Conservation (phyloP, 2,797 vertebrate species). For the Pangasius sanitwongsei region DNA sequence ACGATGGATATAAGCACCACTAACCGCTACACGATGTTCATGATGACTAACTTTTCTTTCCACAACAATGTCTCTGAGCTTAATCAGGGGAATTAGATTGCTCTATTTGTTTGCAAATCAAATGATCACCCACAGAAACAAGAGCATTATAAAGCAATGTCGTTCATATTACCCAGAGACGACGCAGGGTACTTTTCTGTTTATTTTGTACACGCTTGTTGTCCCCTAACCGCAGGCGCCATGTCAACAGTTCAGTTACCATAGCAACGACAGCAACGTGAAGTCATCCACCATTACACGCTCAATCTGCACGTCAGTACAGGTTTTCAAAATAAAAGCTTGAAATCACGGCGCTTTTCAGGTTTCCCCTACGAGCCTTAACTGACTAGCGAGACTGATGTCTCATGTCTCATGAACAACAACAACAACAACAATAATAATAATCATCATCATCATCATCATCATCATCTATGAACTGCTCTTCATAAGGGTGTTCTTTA, state of each 20-base stretch:
- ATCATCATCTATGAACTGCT: no score
- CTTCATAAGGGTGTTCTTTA: no score
- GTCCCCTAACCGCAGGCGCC: neutral
- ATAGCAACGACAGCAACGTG: constrained; percentile 16
- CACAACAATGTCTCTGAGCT: neutral
- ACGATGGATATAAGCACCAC: no score
- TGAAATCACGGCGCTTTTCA: no score
- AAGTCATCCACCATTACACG: neutral
- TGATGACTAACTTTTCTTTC: neutral
- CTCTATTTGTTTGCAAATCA: neutral
- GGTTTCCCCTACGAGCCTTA: neutral
- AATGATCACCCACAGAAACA: neutral
- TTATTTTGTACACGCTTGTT: neutral
- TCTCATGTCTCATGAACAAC: no score
- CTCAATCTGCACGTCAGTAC: no score
- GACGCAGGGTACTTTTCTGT: no score
- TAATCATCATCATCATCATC: no score
- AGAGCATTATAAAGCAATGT: neutral
- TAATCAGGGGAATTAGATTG: neutral
- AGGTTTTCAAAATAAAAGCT: constrained; percentile 31
- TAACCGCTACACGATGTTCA: neutral
- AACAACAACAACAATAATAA: no score
- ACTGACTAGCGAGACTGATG: no score
- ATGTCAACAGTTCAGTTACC: constrained; percentile 40
- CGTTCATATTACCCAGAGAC: neutral